Percentiles rank a stretch among this genome's conserved stretches.
These are phyloP conservation scores for Stenurella melanura DNA, from an alignment of 2,888 invertebrate genomes.

Conservation along the genomic window DNA sequence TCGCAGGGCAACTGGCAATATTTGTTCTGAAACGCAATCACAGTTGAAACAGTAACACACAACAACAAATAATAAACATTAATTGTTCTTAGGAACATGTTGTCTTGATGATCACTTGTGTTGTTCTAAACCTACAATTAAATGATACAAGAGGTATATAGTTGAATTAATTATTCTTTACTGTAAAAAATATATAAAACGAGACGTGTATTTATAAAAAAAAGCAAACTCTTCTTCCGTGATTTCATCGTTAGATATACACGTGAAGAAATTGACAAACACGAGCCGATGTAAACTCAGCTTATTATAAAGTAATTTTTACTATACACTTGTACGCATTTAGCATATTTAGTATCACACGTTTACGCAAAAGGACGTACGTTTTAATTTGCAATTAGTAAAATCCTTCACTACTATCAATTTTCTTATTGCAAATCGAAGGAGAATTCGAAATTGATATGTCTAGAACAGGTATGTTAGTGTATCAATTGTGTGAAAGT, in stretches of 20 bases:
- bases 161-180: slow-evolving; percentile 31
- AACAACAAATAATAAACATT: background rate
- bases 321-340: slow-evolving; percentile 7
- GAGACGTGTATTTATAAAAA: slow-evolving; percentile 8
- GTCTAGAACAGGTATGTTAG: too few species aligned
- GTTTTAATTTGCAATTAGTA: background rate
- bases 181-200: slow-evolving; percentile 21
- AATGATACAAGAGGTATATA: slow-evolving; percentile 32
- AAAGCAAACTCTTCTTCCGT: slow-evolving; percentile 38
- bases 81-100: slow-evolving; percentile 23
- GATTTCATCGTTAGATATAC: slow-evolving; percentile 31
- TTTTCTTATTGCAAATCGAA: background rate
- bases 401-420: background rate
- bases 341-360: background rate
- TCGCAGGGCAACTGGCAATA: slow-evolving; percentile 63
- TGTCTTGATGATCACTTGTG: slow-evolving; percentile 17
- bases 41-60: slow-evolving; percentile 29
- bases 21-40: slow-evolving; percentile 50
- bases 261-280: slow-evolving; percentile 33
- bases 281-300: slow-evolving; percentile 24
- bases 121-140: slow-evolving; percentile 15
- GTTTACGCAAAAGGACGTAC: slow-evolving; percentile 10
- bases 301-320: slow-evolving; percentile 21
- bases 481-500: too few species aligned
- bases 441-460: too few species aligned